Evolutionary conservation across 2,797 vertebrate species (phyloP).

Genomic region (Sylvia borin): DNA sequence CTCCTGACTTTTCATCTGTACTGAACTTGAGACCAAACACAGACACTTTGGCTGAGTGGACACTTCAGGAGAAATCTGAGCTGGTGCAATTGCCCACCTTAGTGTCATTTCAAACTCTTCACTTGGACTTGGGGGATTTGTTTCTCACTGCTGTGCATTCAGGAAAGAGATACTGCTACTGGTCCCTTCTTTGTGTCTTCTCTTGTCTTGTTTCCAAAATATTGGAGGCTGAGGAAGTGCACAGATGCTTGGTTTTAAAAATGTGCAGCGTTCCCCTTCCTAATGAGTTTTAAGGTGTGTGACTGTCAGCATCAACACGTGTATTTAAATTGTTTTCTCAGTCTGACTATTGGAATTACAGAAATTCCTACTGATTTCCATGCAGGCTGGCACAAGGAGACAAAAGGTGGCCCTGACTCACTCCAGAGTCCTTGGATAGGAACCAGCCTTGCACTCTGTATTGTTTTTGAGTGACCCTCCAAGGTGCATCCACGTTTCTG

Average conservation of each 20-base stretch:
- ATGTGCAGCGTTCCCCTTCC: neutral
- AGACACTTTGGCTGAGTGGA: neutral
- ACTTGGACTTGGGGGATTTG: neutral
- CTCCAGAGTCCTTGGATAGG: neutral
- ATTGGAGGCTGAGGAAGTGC: neutral
- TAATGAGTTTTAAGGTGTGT: neutral
- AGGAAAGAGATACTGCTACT: neutral
- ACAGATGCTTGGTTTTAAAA: neutral
- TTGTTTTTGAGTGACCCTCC: neutral
- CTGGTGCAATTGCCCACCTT: neutral
- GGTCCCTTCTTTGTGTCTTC: neutral
- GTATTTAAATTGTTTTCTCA: neutral
- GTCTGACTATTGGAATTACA: neutral
- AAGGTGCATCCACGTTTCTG: neutral
- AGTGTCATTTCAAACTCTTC: neutral
- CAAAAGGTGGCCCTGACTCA: neutral
- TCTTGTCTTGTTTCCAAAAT: neutral
- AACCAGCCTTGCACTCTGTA: neutral
- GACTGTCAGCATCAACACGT: neutral
- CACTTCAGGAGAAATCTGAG: neutral
- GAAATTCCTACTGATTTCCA: neutral
- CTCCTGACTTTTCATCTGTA: neutral
- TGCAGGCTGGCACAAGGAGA: neutral
- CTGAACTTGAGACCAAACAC: neutral
- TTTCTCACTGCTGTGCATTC: neutral